Conservation (phyloP, 2,888 invertebrate species). For the Pyrrhia umbra region DNA sequence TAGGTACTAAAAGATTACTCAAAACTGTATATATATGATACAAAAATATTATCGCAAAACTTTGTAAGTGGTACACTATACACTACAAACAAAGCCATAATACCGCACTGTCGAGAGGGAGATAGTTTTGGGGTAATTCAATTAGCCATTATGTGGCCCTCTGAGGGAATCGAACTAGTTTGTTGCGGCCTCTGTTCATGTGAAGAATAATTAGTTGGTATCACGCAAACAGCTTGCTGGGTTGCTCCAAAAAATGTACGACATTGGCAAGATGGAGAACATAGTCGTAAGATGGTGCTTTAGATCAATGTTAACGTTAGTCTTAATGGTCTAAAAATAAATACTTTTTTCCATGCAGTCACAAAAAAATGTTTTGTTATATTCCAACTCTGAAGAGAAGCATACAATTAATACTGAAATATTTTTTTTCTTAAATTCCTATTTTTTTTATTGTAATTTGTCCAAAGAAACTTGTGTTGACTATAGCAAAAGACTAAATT, state of each 20-base stretch:
- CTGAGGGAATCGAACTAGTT: constrained; percentile 60
- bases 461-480: not conserved
- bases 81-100: constrained; percentile 54
- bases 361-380: too few species aligned
- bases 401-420: too few species aligned
- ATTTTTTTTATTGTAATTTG: not conserved
- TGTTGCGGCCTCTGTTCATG: constrained; percentile 51
- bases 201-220: constrained; percentile 58
- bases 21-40: not conserved
- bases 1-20: not conserved
- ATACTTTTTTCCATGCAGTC: too few species aligned
- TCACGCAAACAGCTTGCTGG: constrained; percentile 54
- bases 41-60: constrained; percentile 35
- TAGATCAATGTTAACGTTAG: not conserved
- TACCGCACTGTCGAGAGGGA: constrained; percentile 51
- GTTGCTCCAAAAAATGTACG: constrained; percentile 25
- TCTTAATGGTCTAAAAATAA: too few species aligned
- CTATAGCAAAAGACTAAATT: not conserved
- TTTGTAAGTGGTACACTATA: constrained; percentile 38
- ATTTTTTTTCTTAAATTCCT: too few species aligned
- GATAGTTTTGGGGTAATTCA: constrained; percentile 66
- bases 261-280: not conserved
- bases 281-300: not conserved
- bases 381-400: too few species aligned
- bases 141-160: constrained; percentile 62